Evolutionary conservation across 2,797 vertebrate genomes (phyloP).

Genomic region (Gymnothorax javanicus): DNA sequence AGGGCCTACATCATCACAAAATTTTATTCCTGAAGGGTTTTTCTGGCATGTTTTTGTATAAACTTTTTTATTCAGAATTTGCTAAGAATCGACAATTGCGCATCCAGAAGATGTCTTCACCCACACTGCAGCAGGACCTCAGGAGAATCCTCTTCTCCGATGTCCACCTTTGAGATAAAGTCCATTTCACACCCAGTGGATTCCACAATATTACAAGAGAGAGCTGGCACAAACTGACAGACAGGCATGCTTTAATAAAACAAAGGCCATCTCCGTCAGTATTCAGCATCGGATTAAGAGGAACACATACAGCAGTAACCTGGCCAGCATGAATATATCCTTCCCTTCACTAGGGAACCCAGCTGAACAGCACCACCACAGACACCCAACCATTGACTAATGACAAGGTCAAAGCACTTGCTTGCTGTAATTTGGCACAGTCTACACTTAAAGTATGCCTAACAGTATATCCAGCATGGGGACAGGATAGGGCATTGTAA

Average conservation of each 20-base stretch:
- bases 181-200: neutral
- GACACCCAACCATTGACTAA: neutral
- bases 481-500: no score
- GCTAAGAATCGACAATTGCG: neutral
- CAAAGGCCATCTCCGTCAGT: neutral
- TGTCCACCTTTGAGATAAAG: neutral
- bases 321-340: neutral
- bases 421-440: neutral
- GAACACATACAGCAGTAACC: neutral
- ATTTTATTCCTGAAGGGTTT: no score
- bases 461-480: neutral
- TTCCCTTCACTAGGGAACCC: neutral
- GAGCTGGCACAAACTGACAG: neutral
- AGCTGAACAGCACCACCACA: neutral
- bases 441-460: neutral
- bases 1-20: no score
- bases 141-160: neutral
- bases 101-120: neutral
- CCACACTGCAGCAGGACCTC: neutral
- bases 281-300: neutral
- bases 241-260: neutral
- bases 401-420: neutral
- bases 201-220: neutral
- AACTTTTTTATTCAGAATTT: neutral
- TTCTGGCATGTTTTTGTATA: neutral